These are phyloP conservation scores for Erinaceus europaeus DNA, from an alignment of 2,113 vertebrate species.

Conservation along the genomic window DNA sequence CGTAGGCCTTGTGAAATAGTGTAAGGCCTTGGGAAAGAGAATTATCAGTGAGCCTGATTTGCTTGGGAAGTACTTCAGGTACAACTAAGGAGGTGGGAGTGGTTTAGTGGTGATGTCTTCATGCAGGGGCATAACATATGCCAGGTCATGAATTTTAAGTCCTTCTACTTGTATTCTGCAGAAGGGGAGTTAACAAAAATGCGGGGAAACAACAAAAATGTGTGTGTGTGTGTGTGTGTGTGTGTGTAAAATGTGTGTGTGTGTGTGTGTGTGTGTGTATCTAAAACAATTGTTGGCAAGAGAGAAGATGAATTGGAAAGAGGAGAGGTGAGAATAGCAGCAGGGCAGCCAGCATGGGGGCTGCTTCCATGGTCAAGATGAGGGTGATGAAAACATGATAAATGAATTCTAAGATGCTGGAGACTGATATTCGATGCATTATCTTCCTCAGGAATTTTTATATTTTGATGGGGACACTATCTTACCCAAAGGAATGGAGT, in stretches of 20 bases:
- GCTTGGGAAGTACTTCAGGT: fast-evolving
- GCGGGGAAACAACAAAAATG: background rate
- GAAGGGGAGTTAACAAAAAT: background rate
- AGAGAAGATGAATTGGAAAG: background rate
- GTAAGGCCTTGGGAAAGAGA: background rate
- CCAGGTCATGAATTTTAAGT: background rate
- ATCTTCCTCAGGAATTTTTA: conserved; percentile 29
- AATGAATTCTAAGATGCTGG: conserved; percentile 32
- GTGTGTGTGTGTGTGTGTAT: no score
- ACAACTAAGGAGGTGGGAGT: background rate
- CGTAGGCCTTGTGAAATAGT: background rate
- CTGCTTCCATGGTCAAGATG: background rate
- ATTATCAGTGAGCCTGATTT: background rate
- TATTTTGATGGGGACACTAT: conserved; percentile 51
- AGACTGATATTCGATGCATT: background rate
- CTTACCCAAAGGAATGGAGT: conserved; percentile 51
- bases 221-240: no score
- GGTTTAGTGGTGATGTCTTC: fast-evolving
- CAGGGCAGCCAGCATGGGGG: background rate
- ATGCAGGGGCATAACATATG: background rate
- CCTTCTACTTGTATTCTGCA: background rate
- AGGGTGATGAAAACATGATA: conserved; percentile 59
- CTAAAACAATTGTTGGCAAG: background rate
- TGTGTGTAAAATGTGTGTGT: no score
- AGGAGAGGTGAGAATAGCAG: background rate